phyloP scores from a whole-genome alignment of 2,113 vertebrate genomes.

The Vidua macroura region DNA sequence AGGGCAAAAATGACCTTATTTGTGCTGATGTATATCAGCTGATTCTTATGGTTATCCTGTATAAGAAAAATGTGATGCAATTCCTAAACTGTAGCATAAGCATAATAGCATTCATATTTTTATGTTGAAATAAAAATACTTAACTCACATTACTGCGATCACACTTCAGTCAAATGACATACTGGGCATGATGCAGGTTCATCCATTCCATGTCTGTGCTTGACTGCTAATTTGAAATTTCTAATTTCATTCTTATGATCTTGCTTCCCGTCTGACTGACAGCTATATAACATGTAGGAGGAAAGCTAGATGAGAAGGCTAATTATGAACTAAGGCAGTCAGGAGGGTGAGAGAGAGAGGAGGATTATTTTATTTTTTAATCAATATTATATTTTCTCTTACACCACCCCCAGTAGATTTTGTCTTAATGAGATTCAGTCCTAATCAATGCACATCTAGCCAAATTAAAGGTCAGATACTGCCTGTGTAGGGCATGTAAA shows the following conservation, averaged over 20 bases:
- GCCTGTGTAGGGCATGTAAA: background rate
- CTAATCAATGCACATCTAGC: slow-evolving; percentile 23
- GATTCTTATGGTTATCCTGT: background rate
- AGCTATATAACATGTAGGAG: background rate
- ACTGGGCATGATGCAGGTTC: background rate
- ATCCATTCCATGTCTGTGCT: background rate
- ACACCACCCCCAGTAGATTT: background rate
- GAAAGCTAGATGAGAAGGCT: slow-evolving; percentile 22
- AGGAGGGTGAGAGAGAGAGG: background rate
- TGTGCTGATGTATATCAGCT: background rate
- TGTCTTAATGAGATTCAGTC: slow-evolving; percentile 30
- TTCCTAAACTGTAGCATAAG: background rate
- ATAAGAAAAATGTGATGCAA: background rate
- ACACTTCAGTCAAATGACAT: background rate
- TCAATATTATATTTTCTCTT: slow-evolving; percentile 44
- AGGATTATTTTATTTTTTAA: slow-evolving; percentile 49
- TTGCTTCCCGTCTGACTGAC: slow-evolving; percentile 2
- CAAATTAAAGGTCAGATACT: slow-evolving; percentile 43
- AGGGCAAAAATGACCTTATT: background rate
- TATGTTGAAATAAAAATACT: background rate
- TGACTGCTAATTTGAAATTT: slow-evolving; percentile 31
- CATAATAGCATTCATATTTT: background rate
- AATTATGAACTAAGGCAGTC: slow-evolving; percentile 24
- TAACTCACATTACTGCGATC: background rate
- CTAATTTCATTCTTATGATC: slow-evolving; percentile 21